Base-by-base conservation (phyloP, 2,113 vertebrate species). In the Stomatorhinus ivindoensis region DNA sequence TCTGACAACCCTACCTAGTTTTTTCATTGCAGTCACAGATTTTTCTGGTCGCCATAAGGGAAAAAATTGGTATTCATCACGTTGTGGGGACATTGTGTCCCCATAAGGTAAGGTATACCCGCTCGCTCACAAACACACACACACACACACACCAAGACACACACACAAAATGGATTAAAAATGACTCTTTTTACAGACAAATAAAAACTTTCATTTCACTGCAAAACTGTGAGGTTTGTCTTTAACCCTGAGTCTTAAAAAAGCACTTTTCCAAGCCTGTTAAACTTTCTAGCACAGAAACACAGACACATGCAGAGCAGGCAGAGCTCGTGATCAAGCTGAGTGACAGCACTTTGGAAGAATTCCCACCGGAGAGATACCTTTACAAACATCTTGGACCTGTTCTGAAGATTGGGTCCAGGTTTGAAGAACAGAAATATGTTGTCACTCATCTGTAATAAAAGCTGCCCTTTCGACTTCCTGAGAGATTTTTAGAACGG, bases 401-500 rank as follows among this genome's bases (percentile, higher is more conserved):
- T 9, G 61, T 87, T 87, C 39, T 50, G 21, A 19, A 65, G 24
- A 53, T 17, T 65, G 87, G 51, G 35, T 65, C 39, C 1, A n/a
- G 35, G 39, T 24, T 13, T 44, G 50, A 27, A 87, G 31, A 65
- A 61, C 87, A 61, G 87, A 87, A 84, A 87, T 19, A 44, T 65
- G 24, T 13, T 61, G 42, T 46, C 58, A 21, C 27, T 87, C 39
- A 13, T 53, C 35, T 35, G 17, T 65, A 24, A 87, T 31, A 87
- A 80, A 80, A 80, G n/a, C 55, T 65, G 47, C 48, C n/a, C 42
- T 50, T 46, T 50, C 2, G 1, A 5, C 86, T 44, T 65, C 87
- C 53, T n/a, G 19, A 46, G 87, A 65, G 87, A 44, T 65, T 87
- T 76, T 87, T 87, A 39, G 1, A 87, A 87, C 65, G 87, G 87